Percentiles rank a stretch among this genome's conserved stretches.
Evolutionary conservation across 2,113 vertebrate genomes (phyloP).

Genomic region (Passer domesticus): DNA sequence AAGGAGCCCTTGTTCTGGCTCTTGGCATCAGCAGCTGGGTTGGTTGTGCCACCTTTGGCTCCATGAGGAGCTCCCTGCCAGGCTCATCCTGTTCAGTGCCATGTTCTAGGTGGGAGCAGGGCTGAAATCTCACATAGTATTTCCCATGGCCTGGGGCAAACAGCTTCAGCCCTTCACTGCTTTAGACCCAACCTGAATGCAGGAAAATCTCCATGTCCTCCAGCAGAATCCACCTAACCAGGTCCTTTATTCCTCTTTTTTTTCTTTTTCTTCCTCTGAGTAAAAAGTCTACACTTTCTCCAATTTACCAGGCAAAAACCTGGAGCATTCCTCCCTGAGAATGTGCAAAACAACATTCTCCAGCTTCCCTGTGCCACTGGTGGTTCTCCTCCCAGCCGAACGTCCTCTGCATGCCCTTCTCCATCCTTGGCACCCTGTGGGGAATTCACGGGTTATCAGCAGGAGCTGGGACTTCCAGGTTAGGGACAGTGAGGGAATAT

Average conservation of each 20-base stretch:
- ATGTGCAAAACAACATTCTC: fast-evolving
- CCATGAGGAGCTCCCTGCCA: background rate
- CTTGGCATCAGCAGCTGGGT: background rate
- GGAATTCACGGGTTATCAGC: fast-evolving
- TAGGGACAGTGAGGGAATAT: no score
- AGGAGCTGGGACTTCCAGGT: background rate
- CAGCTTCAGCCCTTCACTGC: background rate
- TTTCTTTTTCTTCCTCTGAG: no score
- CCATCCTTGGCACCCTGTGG: background rate
- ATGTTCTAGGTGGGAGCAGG: background rate
- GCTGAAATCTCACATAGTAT: background rate
- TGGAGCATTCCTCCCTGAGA: background rate
- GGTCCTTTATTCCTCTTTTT: background rate
- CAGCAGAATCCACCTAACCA: background rate
- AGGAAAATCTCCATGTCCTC: background rate
- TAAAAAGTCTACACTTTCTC: background rate
- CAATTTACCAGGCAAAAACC: background rate
- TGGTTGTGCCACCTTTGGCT: background rate
- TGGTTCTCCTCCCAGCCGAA: background rate
- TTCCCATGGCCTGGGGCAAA: background rate
- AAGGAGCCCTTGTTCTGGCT: background rate
- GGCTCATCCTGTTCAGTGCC: background rate
- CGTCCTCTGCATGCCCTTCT: fast-evolving
- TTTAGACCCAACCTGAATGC: background rate
- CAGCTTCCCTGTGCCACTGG: background rate